Conservation (phyloP, 2,888 invertebrate species). For the Sminthurinus aureus region DNA sequence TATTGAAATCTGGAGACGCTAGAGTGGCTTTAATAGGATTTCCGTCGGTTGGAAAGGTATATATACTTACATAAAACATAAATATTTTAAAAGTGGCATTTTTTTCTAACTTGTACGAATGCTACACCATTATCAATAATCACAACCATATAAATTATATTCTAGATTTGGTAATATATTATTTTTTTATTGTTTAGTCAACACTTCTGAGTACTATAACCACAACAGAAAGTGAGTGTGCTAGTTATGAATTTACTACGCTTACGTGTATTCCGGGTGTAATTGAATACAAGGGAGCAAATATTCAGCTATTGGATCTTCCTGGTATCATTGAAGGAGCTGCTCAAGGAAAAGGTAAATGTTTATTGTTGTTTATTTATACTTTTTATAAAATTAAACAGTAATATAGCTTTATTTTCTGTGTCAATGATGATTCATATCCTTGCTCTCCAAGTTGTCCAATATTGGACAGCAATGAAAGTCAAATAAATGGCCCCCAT, state of each 20-base stretch:
- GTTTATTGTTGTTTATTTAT: slow-evolving; percentile 61
- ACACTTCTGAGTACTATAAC: slow-evolving; percentile 95
- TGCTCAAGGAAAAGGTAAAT: slow-evolving; percentile 75
- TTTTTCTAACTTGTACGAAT: background rate
- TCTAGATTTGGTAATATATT: too few species aligned
- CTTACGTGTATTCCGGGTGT: slow-evolving; percentile 98
- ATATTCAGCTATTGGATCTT: slow-evolving; percentile 96
- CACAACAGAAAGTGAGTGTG: slow-evolving; percentile 95
- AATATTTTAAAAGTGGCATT: slow-evolving; percentile 1
- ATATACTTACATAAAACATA: too few species aligned
- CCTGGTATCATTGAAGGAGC: slow-evolving; percentile 99
- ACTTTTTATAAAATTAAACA: slow-evolving; percentile 7
- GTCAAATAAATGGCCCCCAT: slow-evolving; percentile 18
- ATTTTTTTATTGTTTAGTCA: slow-evolving; percentile 69
- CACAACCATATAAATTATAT: too few species aligned
- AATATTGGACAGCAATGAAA: slow-evolving; percentile 20
- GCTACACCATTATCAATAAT: background rate
- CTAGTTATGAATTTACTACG: slow-evolving; percentile 98
- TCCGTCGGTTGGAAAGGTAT: slow-evolving; percentile 97
- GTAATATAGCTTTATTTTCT: too few species aligned
- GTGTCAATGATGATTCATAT: slow-evolving; percentile 33
- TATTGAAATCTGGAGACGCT: slow-evolving; percentile 98
- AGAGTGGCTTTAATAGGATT: slow-evolving; percentile 97
- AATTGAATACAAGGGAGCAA: slow-evolving; percentile 97
- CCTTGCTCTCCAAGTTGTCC: slow-evolving; percentile 38